A percentile compares a stretch with the other conserved stretches of the same genome.
Evolutionary conservation across 2,113 vertebrate species (phyloP).

Genomic region (Mellivora capensis): DNA sequence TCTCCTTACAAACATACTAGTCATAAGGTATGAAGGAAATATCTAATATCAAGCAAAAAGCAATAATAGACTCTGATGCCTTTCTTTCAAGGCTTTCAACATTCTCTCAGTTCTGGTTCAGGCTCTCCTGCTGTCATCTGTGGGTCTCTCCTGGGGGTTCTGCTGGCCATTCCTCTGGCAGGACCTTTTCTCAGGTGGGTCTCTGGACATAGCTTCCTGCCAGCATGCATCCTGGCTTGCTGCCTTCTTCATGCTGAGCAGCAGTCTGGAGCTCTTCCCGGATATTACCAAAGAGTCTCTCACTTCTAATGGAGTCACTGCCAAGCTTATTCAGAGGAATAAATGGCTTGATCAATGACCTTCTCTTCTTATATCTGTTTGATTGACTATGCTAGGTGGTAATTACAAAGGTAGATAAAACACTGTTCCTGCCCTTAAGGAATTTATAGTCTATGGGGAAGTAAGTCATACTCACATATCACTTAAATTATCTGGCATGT

Average conservation of each 20-base stretch:
- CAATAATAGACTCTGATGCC: neutral
- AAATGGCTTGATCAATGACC: neutral
- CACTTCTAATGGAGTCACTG: neutral
- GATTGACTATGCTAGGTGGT: neutral
- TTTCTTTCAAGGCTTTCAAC: neutral
- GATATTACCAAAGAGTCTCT: neutral
- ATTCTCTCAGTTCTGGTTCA: neutral
- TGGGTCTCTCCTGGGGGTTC: neutral
- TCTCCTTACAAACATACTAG: neutral
- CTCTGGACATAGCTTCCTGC: neutral
- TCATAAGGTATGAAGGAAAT: neutral
- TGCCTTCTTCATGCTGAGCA: neutral
- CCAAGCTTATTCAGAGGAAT: neutral
- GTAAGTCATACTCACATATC: neutral
- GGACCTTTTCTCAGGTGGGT: neutral
- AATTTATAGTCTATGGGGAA: neutral
- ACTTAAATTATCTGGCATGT: neutral
- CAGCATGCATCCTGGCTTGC: neutral
- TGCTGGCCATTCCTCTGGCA: neutral
- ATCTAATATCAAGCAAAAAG: neutral
- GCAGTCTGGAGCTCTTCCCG: constrained; percentile 4
- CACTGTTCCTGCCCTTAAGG: neutral
- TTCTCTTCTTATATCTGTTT: neutral
- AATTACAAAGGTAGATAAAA: neutral
- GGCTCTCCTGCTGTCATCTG: neutral